Base-by-base conservation (phyloP, 2,888 invertebrate species). In the Nemotelus pantherinus region DNA sequence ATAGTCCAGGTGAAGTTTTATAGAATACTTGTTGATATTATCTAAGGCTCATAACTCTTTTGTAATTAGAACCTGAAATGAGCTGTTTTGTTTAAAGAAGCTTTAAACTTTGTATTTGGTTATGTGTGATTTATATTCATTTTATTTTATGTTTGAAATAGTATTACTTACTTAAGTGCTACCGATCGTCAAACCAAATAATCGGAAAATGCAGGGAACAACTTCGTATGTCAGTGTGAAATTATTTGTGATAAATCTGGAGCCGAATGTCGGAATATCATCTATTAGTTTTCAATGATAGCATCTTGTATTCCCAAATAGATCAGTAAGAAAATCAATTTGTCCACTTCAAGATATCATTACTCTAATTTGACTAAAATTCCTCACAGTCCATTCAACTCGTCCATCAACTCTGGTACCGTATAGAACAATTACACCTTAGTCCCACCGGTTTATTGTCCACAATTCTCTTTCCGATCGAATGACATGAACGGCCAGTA, bases 401-500 rank as follows among this genome's bases (percentile, higher is more conserved):
- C 25, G 39, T 48, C 67, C 9, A 50, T 67, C 50, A n/a, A n/a
- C 25, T 25, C 6, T 48, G 25, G 3, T 50, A 67, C 67, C 47
- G n/a, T 39, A 48, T 39, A n/a, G 47, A 44, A 67, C 67, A 67
- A 67, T 67, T 67, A 67, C 48, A 9, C 39, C 48, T 44, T 67
- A 41, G 6, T 48, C 25, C n/a, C 67, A 6, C 39, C 48, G 47
- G 39, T 70, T 70, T 70, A 70, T 70, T 70, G 70, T 70, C 70
- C 70, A 55, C 70, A 70, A 70, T 70, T 50, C 60, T 74, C 55
- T 60, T 60, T 63, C 48, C 48, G 63, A 48, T 63, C 70, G 43
- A 74, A 74, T 60, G 74, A 74, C 74, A 74, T 60, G 74, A 63
- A 43, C 63, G 74, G 74, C 25, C 60, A 60, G 48, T 74, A 74